Evolutionary conservation across 2,797 vertebrate species (phyloP).

Genomic region (Sparus aurata): DNA sequence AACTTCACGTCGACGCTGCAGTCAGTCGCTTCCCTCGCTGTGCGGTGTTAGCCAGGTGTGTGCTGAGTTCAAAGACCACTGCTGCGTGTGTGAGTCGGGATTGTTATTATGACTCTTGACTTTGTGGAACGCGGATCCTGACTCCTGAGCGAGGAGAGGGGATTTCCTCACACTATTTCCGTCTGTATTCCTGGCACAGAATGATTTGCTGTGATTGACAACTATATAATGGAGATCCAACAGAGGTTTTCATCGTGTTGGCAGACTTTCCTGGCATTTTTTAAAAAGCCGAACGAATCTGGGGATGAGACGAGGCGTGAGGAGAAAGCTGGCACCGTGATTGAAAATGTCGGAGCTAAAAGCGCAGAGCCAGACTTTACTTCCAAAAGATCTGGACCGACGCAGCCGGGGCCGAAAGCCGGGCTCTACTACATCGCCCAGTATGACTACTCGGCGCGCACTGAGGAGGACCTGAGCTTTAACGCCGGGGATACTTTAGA

Average conservation of each 20-base stretch:
- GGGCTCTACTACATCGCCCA: constrained; percentile 85
- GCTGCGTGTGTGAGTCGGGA: background rate
- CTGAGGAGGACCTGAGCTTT: constrained; percentile 92
- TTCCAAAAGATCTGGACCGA: background rate
- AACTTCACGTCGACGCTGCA: background rate
- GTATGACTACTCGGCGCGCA: constrained; percentile 92
- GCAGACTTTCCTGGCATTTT: constrained; percentile 53
- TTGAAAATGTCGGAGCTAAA: background rate
- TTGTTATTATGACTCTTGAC: no score
- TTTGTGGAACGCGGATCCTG: constrained; percentile 11
- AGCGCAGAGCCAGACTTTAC: rapidly evolving
- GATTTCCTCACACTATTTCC: background rate
- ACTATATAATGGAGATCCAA: constrained; percentile 52
- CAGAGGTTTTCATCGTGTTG: constrained; percentile 55
- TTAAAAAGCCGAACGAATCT: constrained; percentile 37
- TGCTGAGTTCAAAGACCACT: constrained; percentile 3
- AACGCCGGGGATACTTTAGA: constrained; percentile 88
- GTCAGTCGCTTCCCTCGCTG: no score
- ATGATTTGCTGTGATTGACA: constrained; percentile 49
- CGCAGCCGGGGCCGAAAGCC: background rate
- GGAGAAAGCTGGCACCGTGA: rapidly evolving
- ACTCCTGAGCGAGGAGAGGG: constrained; percentile 26
- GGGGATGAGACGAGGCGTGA: rapidly evolving
- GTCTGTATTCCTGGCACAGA: background rate
- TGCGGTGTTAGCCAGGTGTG: background rate